Evolutionary conservation across 2,797 vertebrate species (phyloP).

Genomic region (Argyrosomus regius): DNA sequence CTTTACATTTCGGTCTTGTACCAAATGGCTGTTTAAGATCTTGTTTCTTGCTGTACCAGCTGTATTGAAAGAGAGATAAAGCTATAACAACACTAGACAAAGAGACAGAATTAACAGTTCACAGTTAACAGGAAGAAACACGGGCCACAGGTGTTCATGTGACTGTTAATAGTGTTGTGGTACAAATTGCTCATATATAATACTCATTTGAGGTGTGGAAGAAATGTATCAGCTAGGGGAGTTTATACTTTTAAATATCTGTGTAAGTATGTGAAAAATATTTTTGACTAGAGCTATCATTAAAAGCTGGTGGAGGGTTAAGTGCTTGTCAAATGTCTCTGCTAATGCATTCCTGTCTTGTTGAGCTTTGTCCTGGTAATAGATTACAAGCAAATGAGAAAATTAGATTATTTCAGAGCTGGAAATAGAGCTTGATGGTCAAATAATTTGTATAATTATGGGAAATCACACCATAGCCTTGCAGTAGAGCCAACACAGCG

Average conservation of each 20-base stretch:
- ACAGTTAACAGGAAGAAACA: neutral
- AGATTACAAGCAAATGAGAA: slow-evolving; percentile 59
- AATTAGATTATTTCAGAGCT: slow-evolving; percentile 53
- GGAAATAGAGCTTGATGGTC: slow-evolving; percentile 47
- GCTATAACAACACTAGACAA: neutral
- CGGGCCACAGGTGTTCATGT: too few species aligned
- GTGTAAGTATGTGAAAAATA: slow-evolving; percentile 33
- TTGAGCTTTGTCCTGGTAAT: slow-evolving; percentile 54
- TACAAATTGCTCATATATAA: neutral
- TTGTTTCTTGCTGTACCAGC: neutral
- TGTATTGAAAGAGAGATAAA: neutral
- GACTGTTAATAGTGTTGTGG: neutral
- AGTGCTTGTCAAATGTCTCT: slow-evolving; percentile 43
- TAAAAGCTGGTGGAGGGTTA: slow-evolving; percentile 47
- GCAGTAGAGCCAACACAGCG: slow-evolving; percentile 9
- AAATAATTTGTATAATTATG: slow-evolving; percentile 61
- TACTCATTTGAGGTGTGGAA: slow-evolving; percentile 17
- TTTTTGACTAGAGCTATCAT: slow-evolving; percentile 35
- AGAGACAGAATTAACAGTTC: neutral
- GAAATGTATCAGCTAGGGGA: neutral
- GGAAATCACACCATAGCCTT: slow-evolving; percentile 21
- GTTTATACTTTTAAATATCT: slow-evolving; percentile 1
- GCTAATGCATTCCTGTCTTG: slow-evolving; percentile 49
- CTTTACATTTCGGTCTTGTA: neutral
- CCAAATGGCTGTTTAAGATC: neutral